Base-by-base conservation (phyloP, 2,888 invertebrate genomes). In the Chrysopilus asiliformis region DNA sequence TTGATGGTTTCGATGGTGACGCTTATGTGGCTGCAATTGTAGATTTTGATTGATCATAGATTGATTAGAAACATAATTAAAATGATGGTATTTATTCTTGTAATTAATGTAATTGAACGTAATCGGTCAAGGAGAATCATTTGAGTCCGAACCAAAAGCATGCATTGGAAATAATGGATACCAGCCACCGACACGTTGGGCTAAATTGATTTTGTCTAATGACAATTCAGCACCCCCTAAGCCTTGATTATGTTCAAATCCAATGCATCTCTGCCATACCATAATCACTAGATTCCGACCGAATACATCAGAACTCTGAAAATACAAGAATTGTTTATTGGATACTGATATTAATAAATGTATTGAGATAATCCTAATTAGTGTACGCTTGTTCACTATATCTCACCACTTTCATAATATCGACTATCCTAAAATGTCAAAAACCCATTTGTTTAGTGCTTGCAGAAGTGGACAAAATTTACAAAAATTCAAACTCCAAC, bases 181-280 rank as follows among this genome's bases (percentile, higher is more conserved):
- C 91, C 91, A 91, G 45, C 86, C 85, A 51, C 79, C 76, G 29
- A 83, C 82, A 49, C 83, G 73, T 56, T 81, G 79, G 18, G 83
- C 78, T 43, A 89, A 70, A 31, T 80, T 76, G 39, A 91, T 67
- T 52, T 78, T 75, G 60, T 89, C 86, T 45, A 93, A 70, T 45
- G 80, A 76, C 45, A 93, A 78, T 63, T 90, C 86, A 1, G 79
- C 84, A 30, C 89, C 89, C 9, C 91, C 90, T 27, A 91, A 66
- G 4, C 71, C 71, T 49, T 68, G 68, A 56, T 89, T 89, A 60
- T 86, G 86, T 55, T 86, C 85, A 60, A 86, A 86, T 3, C 84
- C 83, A 41, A 84, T 80, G 56, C 85, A 84, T 41, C 83, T 76
- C 55, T 90, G 87, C 90, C 91, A 93, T 32, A 93, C 72, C 82